Evolutionary conservation across 2,888 invertebrate genomes (phyloP).

Genomic region (Chrysolina haemoptera): DNA sequence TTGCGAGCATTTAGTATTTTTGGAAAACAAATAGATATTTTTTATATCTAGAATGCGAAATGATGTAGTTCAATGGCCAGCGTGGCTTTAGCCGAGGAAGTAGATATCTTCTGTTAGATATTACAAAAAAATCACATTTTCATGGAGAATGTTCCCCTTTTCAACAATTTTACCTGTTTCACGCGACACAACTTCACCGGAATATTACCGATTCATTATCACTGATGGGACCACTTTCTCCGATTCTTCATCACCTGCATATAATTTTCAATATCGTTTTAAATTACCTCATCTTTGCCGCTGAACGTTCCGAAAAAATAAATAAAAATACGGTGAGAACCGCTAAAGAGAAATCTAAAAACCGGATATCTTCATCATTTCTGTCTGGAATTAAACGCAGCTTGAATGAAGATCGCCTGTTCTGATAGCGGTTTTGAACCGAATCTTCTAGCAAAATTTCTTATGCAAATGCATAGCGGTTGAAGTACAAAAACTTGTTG

Average conservation of each 20-base stretch:
- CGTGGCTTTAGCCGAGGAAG: too few relatives aligned
- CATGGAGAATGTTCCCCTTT: too few relatives aligned
- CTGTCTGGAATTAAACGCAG: conserved; percentile 14
- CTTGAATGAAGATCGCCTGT: conserved; percentile 10
- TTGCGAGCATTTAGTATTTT: too few relatives aligned
- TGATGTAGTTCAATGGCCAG: too few relatives aligned
- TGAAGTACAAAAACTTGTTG: not conserved
- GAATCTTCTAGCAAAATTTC: not conserved
- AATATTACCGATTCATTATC: not conserved
- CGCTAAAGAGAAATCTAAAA: conserved; percentile 15
- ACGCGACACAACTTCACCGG: not conserved
- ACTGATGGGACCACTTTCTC: conserved; percentile 1
- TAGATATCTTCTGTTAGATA: too few relatives aligned
- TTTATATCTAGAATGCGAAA: too few relatives aligned
- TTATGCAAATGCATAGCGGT: not conserved
- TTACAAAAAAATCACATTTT: too few relatives aligned
- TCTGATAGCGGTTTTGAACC: conserved; percentile 5
- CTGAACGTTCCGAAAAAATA: conserved; percentile 8
- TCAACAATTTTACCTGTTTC: too few relatives aligned
- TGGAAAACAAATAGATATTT: too few relatives aligned
- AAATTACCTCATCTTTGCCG: conserved; percentile 14
- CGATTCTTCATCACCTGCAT: conserved; percentile 12
- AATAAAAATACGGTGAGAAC: conserved; percentile 15
- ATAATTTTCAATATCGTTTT: conserved; percentile 1
- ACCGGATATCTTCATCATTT: conserved; percentile 19